A percentile compares a stretch with the other conserved stretches of the same genome.
phyloP scores from a whole-genome alignment of 2,113 vertebrate species.

The Megalops atlanticus region DNA sequence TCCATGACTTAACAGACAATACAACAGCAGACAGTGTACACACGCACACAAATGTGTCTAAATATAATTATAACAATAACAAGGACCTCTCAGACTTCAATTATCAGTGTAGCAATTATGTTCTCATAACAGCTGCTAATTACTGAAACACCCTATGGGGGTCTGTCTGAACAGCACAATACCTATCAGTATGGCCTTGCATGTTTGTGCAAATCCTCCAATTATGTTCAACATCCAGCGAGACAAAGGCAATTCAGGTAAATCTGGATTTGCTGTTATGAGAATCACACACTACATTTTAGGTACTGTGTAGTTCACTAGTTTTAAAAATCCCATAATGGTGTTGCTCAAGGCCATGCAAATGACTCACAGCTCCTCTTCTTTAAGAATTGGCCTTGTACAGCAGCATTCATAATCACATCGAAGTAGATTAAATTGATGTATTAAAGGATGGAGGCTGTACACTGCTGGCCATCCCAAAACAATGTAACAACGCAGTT shows the following conservation, averaged over 20 bases:
- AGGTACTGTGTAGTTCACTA: not conserved
- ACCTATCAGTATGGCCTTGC: not conserved
- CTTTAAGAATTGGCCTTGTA: not conserved
- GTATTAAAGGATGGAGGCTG: not conserved
- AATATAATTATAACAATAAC: not conserved
- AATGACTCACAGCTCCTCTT: not conserved
- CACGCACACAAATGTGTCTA: not conserved
- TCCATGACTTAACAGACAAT: not conserved
- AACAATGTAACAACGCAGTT: not conserved
- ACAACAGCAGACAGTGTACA: not conserved
- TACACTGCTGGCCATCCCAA: not conserved
- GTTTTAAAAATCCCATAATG: not conserved
- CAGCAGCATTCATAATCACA: not conserved
- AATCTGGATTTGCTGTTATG: not conserved
- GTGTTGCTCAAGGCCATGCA: not conserved
- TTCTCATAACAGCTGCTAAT: slow-evolving; percentile 7
- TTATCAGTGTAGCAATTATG: slow-evolving; percentile 4
- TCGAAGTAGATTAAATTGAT: not conserved
- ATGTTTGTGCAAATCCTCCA: too few relatives aligned
- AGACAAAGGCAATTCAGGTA: not conserved
- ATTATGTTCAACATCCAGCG: too few relatives aligned
- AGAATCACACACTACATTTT: too few relatives aligned
- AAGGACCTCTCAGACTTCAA: not conserved
- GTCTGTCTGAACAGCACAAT: slow-evolving; percentile 1
- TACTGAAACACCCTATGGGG: not conserved